Conservation (phyloP, 2,797 vertebrate species). For the Benthosema pterotum region DNA sequence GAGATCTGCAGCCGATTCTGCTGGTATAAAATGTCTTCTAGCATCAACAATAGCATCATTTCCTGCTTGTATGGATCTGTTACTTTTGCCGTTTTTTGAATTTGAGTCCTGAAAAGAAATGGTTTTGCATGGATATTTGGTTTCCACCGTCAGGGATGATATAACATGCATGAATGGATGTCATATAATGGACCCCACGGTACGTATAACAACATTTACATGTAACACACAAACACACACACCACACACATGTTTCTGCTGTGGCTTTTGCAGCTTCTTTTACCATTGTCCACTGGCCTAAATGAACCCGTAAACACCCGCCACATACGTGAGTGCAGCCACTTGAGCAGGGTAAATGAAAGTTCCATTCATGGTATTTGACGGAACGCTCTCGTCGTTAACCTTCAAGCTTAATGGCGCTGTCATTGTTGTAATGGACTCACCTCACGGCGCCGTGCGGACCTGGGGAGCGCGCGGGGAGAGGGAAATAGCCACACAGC, state of each 20-base stretch:
- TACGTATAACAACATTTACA: no score
- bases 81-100: no score
- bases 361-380: constrained; percentile 36
- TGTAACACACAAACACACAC: neutral
- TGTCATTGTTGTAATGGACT: constrained; percentile 52
- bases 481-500: constrained; percentile 31
- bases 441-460: constrained; percentile 1
- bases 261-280: neutral
- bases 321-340: constrained; percentile 22
- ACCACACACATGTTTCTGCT: constrained; percentile 2
- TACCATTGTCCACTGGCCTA: neutral
- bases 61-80: no score
- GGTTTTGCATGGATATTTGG: no score
- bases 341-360: constrained; percentile 47
- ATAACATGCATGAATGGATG: no score
- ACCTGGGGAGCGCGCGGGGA: neutral
- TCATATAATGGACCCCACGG: no score
- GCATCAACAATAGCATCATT: no score
- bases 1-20: no score
- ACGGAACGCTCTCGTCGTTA: constrained; percentile 41
- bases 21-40: no score
- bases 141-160: no score
- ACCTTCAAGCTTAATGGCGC: constrained; percentile 51
- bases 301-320: constrained; percentile 27
- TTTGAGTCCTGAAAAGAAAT: no score